A percentile compares a stretch with the other conserved stretches of the same genome.
Conservation (phyloP, 2,113 vertebrate species). For the Paradisaea rubra region DNA sequence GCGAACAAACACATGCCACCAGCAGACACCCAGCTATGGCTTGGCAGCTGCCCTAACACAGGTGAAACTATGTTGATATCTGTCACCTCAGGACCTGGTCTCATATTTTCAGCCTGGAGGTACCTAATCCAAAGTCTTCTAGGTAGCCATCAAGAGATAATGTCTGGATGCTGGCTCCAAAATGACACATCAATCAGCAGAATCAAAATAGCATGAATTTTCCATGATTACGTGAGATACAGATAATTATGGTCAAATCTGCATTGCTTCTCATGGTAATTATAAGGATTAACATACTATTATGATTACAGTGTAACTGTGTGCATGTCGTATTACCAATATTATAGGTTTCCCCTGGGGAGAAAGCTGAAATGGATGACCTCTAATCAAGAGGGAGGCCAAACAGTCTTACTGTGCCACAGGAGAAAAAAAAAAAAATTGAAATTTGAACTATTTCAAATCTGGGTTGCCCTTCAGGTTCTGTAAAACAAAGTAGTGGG, state of each 20-base stretch:
- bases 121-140: not conserved
- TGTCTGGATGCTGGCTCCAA: not conserved
- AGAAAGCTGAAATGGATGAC: not conserved
- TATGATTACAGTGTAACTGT: not conserved
- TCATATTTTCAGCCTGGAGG: not conserved
- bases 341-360: not conserved
- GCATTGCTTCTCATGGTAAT: not conserved
- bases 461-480: not conserved
- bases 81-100: not conserved
- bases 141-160: not conserved
- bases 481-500: not conserved
- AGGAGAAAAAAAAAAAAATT: not conserved
- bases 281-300: not conserved
- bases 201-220: constrained; percentile 3
- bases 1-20: not conserved
- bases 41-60: not conserved
- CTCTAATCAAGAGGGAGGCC: not conserved
- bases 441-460: not conserved
- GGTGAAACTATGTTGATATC: not conserved
- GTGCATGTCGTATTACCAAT: not conserved
- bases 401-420: not conserved
- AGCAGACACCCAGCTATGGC: not conserved
- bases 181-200: not conserved
- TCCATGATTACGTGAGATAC: not conserved
- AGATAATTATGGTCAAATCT: not conserved